A percentile compares a stretch with the other conserved stretches of the same genome.
Conservation (phyloP, 2,113 vertebrate species). For the Esox niger region DNA sequence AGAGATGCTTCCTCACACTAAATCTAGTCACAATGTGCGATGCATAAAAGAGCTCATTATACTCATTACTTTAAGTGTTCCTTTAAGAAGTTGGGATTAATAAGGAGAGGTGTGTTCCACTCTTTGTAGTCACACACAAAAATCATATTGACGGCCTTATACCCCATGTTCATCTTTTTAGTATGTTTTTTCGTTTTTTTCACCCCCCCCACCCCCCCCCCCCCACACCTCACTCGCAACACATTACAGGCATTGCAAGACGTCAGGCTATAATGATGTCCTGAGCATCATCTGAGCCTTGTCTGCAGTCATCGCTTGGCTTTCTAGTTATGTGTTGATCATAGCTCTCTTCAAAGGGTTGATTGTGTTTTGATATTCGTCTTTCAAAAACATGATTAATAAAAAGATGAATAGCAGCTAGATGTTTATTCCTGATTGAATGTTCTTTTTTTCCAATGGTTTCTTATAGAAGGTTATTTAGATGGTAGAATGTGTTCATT, state of each 20-base stretch:
- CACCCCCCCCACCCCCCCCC: slow-evolving; percentile 45
- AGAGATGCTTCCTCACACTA: slow-evolving; percentile 84
- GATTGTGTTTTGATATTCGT: slow-evolving; percentile 37
- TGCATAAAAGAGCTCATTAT: slow-evolving; percentile 93
- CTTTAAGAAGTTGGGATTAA: slow-evolving; percentile 84
- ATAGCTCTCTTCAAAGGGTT: slow-evolving; percentile 54
- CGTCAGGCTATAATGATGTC: slow-evolving; percentile 45
- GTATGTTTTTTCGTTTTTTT: too few relatives aligned
- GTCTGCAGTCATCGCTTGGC: slow-evolving; percentile 43
- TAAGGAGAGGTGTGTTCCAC: slow-evolving; percentile 52
- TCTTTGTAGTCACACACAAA: slow-evolving; percentile 54
- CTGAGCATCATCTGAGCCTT: slow-evolving; percentile 30
- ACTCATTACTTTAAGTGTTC: slow-evolving; percentile 84
- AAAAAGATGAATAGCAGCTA: slow-evolving; percentile 27
- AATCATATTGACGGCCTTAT: slow-evolving; percentile 40
- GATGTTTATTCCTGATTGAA: too few relatives aligned
- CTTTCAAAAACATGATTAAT: slow-evolving; percentile 34
- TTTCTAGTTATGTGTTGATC: slow-evolving; percentile 43
- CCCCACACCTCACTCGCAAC: too few relatives aligned
- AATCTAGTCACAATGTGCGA: slow-evolving; percentile 91
- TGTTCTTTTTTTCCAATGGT: too few relatives aligned
- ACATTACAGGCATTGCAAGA: slow-evolving; percentile 29
- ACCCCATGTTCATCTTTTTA: slow-evolving; percentile 34
- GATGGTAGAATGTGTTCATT: too few relatives aligned
- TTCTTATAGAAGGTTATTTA: too few relatives aligned